Base-by-base conservation (phyloP, 2,113 vertebrate genomes). In the Hymenochirus boettgeri region DNA sequence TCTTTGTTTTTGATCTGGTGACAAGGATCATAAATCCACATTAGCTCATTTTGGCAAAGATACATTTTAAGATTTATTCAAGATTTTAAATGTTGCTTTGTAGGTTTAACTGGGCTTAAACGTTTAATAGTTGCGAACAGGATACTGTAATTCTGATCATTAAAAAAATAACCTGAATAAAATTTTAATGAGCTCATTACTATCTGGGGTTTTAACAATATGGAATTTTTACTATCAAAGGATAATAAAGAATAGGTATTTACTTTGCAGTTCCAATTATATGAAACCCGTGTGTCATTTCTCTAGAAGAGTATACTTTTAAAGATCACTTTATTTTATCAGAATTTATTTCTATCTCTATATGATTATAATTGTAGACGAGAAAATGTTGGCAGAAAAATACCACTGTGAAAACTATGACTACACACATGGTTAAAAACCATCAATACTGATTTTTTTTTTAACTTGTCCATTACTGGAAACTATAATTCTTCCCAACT, bases 141-240 rank as follows among this genome's bases (percentile, higher is more conserved):
- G 33, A 60, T 69, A 59, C 33, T 29, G 25, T 60, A 69, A 69
- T 37, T 52, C 57, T 29, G 56, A 47, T 69, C 65, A 59, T 69
- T 69, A 69, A 69, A 59, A n/a, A n/a, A 60, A 69, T 47, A 59
- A 53, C 47, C 57, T 60, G 48, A 55, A 53, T 69, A 51, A 52
- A 69, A 69, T 45, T 69, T 69, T 69, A 69, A 69, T 60, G 65
- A 69, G 47, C 48, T 60, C 56, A 60, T 69, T 69, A 60, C 33
- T 48, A 69, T 69, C 27, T 31, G 59, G 46, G 53, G 59, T 69
- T 69, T 60, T 59, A 69, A 59, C 65, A 69, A 69, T 69, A 69
- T 69, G 65, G 65, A 26, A 51, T 60, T 67, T 67, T 59, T 67
- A 45, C 47, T 27, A 45, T 59, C 27, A 45, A 19, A 45, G 46